Evolutionary conservation across 1,140 invertebrate genomes (phyloP), one percentile per base, ranked within the genome.

Genomic region (Danaus plexippus): DNA sequence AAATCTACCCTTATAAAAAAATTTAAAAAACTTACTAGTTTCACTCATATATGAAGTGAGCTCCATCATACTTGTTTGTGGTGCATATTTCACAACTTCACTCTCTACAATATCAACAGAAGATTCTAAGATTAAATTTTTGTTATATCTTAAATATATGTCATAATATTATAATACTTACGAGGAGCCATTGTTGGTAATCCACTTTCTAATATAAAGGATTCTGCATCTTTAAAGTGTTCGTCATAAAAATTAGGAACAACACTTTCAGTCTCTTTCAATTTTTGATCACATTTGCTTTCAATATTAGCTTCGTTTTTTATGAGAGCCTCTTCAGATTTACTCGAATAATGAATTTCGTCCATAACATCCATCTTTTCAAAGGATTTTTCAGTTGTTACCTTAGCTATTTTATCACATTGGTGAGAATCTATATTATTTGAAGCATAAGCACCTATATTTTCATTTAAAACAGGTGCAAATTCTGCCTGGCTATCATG

Each of bases 151-250:
- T 9, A 42, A 43, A 22, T 55, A 55, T 48, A 43, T n/a, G 9
- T 48, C 46, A 44, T 42, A 43, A 18, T 57, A 2, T 55, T 52
- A 43, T 45, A 43, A 59, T 51, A 83, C 79, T 83, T 78, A 85
- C 82, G 76, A 57, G 77, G 65, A 58, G 75, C 63, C 40, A 87
- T 61, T 47, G 86, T 82, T 55, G 80, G 76, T 6, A 85, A 57
- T 11, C 78, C 74, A 62, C 75, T 76, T 64, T 88, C 87, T 55
- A 88, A 66, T 54, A 87, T 86, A 69, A 88, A 88, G 48, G 87
- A 85, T 66, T 88, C 86, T 47, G 86, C 87, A 82, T 88, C 87
- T 61, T 85, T 85, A 52, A 88, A 88, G 68, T 84, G 80, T 63
- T 87, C 82, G 76, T 87, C 85, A 78, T 85, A 85, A 66, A 77